Percentiles rank a stretch among this genome's conserved stretches.
phyloP scores from a whole-genome alignment of 2,113 vertebrate genomes.

The Myrmecophaga tridactyla region DNA sequence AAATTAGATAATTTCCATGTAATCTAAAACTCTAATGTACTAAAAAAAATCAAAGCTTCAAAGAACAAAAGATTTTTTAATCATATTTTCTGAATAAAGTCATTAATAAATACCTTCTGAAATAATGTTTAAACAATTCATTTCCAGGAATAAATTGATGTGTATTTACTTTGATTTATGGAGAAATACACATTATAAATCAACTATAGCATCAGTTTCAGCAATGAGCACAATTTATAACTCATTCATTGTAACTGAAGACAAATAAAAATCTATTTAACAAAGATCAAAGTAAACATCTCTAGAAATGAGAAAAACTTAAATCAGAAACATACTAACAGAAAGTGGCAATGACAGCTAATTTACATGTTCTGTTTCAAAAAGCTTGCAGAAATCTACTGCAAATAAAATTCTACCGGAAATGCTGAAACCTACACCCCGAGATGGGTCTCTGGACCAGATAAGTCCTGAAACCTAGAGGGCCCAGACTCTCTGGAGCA shows the following conservation, averaged over 20 bases:
- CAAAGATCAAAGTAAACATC: background rate
- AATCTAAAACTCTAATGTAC: background rate
- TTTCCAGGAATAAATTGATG: slow-evolving; percentile 31
- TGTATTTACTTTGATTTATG: slow-evolving; percentile 1
- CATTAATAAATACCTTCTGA: background rate
- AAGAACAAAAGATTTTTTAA: background rate
- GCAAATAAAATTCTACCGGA: background rate
- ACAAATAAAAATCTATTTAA: slow-evolving; percentile 11
- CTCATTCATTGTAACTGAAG: slow-evolving; percentile 4
- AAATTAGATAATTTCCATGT: slow-evolving; percentile 10
- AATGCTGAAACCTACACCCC: too few species aligned
- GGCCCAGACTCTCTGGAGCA: too few species aligned
- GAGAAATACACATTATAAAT: slow-evolving; percentile 6
- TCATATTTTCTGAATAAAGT: background rate
- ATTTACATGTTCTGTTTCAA: background rate
- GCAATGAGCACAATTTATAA: slow-evolving; percentile 22
- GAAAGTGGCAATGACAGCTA: background rate
- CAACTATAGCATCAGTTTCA: background rate
- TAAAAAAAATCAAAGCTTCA: slow-evolving; percentile 29
- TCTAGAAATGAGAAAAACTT: background rate
- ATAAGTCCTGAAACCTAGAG: too few species aligned
- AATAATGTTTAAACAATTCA: slow-evolving; percentile 7
- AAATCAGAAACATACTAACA: slow-evolving; percentile 22
- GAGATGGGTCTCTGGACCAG: too few species aligned
- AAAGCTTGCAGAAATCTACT: background rate